A percentile compares a stretch with the other conserved stretches of the same genome.
Evolutionary conservation across 1,140 invertebrate species (phyloP).

Genomic region (Doryteuthis pealeii): DNA sequence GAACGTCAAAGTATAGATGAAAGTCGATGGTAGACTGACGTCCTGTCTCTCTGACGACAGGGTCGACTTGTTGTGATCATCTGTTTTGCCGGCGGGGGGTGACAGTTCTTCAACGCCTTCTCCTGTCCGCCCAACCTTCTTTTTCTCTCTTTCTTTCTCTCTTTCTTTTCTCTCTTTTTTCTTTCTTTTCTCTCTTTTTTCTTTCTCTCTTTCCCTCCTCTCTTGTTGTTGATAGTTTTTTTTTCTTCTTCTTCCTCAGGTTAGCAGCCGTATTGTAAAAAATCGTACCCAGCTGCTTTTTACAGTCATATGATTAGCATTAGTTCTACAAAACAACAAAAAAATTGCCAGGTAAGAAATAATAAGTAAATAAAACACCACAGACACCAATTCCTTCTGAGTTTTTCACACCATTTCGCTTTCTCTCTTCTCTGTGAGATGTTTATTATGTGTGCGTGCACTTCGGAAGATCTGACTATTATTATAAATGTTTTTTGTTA

Average conservation of each 20-base stretch:
- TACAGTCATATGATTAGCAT: no score
- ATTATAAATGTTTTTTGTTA: no score
- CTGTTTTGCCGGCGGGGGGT: not conserved
- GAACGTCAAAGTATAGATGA: not conserved
- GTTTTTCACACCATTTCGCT: constrained; percentile 17
- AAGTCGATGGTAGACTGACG: not conserved
- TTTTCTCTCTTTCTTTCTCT: constrained; percentile 17
- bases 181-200: not conserved
- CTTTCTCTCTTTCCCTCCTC: constrained; percentile 13
- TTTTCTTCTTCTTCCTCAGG: no score
- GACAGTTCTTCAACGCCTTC: constrained; percentile 1
- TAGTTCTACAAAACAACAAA: no score
- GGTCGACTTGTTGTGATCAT: not conserved
- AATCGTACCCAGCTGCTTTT: no score
- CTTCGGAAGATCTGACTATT: no score
- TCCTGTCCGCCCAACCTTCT: constrained; percentile 16
- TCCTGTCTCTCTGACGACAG: constrained; percentile 4
- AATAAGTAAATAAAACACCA: no score
- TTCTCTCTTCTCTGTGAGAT: not conserved
- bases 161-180: not conserved
- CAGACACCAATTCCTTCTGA: no score
- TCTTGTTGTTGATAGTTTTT: no score
- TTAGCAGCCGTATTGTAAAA: no score
- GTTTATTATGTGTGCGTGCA: no score
- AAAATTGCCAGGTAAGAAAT: no score